Evolutionary conservation across 1,140 invertebrate genomes (phyloP).

Genomic region (Caenorhabditis remanei): DNA sequence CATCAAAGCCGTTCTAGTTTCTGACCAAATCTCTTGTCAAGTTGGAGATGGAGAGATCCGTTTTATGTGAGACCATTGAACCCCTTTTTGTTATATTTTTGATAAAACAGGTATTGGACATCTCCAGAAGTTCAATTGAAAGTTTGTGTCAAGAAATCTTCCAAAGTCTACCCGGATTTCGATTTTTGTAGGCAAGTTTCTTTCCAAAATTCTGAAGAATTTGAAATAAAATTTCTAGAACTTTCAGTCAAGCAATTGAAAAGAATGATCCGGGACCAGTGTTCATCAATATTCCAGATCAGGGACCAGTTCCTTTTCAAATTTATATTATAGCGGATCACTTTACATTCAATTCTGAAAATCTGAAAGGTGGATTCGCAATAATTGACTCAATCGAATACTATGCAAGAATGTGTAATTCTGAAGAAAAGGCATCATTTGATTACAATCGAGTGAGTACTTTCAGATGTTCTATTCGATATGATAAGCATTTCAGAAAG

Average conservation of each 20-base stretch:
- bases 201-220: not conserved
- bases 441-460: not conserved
- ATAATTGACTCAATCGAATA: slow-evolving; percentile 77
- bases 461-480: too few relatives aligned
- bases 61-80: slow-evolving; percentile 68
- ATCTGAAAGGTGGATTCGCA: slow-evolving; percentile 75
- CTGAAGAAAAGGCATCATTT: slow-evolving; percentile 36
- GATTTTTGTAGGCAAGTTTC: slow-evolving; percentile 70
- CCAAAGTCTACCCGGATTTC: slow-evolving; percentile 71
- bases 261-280: slow-evolving; percentile 74
- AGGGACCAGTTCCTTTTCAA: slow-evolving; percentile 70
- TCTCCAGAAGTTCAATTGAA: slow-evolving; percentile 71
- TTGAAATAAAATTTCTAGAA: slow-evolving; percentile 13
- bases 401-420: slow-evolving; percentile 72
- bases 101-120: slow-evolving; percentile 74
- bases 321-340: slow-evolving; percentile 75
- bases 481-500: not conserved
- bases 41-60: slow-evolving; percentile 71
- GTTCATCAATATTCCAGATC: slow-evolving; percentile 71
- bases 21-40: slow-evolving; percentile 76
- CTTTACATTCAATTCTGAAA: slow-evolving; percentile 73
- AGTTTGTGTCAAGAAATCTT: slow-evolving; percentile 71
- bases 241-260: slow-evolving; percentile 69
- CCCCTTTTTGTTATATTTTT: not conserved
- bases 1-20: slow-evolving; percentile 75